Conservation (phyloP, 2,113 vertebrate genomes). For the Tragelaphus buxtoni region DNA sequence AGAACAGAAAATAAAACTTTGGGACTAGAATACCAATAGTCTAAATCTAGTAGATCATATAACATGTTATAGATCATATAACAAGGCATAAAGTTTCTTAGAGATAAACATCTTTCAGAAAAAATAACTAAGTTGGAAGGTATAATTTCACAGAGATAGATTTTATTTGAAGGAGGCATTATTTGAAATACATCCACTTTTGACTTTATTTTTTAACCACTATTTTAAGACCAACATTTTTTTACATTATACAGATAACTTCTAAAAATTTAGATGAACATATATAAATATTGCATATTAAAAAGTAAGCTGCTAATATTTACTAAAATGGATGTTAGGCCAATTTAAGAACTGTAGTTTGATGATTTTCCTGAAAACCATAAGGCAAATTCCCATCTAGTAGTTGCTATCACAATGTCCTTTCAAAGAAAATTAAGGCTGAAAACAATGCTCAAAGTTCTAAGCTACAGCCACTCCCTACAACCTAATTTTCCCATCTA, state of each 20-base stretch:
- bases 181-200: neutral
- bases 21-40: neutral
- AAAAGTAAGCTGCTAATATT: neutral
- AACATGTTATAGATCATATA: neutral
- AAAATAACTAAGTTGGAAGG: neutral
- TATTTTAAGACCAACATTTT: neutral
- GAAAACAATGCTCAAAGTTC: neutral
- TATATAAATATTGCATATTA: neutral
- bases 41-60: neutral
- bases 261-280: neutral
- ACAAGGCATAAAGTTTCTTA: neutral
- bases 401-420: neutral
- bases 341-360: neutral
- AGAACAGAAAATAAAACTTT: conserved; percentile 4
- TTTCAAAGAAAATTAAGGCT: neutral
- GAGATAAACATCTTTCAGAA: neutral
- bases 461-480: neutral
- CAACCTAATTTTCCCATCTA: neutral
- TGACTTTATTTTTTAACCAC: neutral
- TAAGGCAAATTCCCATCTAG: neutral
- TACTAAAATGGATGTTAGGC: neutral
- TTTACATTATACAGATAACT: neutral
- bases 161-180: neutral
- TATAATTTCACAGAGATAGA: neutral
- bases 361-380: neutral